phyloP scores from a whole-genome alignment of 2,113 vertebrate species.

The Apus apus region DNA sequence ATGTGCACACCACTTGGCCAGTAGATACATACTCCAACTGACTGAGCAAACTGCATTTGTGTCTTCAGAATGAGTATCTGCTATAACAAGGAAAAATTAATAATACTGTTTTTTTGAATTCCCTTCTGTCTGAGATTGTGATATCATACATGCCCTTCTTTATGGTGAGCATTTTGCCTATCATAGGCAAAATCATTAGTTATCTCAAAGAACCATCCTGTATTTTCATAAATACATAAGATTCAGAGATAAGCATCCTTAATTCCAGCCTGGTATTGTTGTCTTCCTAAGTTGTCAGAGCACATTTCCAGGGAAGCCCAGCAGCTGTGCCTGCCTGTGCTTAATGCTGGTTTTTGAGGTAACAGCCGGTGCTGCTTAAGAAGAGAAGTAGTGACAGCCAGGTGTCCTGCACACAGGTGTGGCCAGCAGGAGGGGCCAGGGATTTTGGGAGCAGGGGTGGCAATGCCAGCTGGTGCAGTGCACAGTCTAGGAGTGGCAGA shows the following conservation, averaged over 20 bases:
- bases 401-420: background rate
- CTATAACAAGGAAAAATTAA: background rate
- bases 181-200: too few species aligned
- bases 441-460: background rate
- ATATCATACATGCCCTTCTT: background rate
- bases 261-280: background rate
- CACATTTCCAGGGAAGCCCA: background rate
- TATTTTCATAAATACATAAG: background rate
- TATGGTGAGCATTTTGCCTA: background rate
- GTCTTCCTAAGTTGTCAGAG: background rate
- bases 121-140: background rate
- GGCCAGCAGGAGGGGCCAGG: background rate
- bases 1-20: background rate
- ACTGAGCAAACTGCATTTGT: background rate
- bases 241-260: background rate
- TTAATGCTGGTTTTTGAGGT: fast-evolving
- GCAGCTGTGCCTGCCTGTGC: background rate
- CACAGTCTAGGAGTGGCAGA: background rate
- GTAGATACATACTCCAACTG: background rate
- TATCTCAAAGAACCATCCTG: background rate
- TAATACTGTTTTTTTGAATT: background rate
- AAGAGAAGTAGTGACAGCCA: background rate
- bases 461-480: fast-evolving
- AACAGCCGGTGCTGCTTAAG: background rate
- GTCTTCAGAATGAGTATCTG: background rate